These are phyloP conservation scores for Tarsius wallacei DNA, from an alignment of 2,797 vertebrate species.

Conservation along the genomic window DNA sequence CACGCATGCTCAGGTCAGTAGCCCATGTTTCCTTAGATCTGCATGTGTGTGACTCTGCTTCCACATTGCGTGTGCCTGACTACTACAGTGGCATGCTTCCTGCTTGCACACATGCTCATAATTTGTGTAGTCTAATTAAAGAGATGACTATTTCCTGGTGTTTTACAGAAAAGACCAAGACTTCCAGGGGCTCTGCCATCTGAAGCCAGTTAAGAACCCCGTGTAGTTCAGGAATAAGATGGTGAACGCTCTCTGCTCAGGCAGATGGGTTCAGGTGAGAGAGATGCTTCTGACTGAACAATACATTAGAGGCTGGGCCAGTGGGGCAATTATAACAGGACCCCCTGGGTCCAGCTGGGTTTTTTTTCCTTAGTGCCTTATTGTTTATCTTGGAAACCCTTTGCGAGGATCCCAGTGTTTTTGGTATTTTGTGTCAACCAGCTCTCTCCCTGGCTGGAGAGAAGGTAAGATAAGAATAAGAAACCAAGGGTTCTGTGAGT, in stretches of 20 bases:
- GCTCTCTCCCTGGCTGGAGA: background rate
- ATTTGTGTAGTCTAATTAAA: conserved; percentile 44
- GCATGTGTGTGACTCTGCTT: background rate
- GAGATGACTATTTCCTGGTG: background rate
- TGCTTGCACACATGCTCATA: background rate
- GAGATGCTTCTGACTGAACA: background rate
- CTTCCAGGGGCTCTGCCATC: conserved; percentile 40
- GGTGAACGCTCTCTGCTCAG: background rate
- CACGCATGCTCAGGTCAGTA: accelerated
- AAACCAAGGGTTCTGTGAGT: background rate
- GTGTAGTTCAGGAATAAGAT: background rate
- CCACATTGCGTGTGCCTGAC: no score
- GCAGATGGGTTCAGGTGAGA: background rate
- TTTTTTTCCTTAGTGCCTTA: background rate
- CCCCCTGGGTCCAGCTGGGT: background rate
- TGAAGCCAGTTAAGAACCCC: conserved; percentile 48
- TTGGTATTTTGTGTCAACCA: background rate
- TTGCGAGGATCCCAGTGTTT: background rate
- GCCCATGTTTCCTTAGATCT: background rate
- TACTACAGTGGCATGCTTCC: background rate
- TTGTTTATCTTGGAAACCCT: conserved; percentile 7
- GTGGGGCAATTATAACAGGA: background rate
- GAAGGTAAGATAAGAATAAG: background rate
- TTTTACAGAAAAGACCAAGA: conserved; percentile 45
- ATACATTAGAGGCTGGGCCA: background rate